Conservation (phyloP, 1,140 invertebrate genomes). For the Hestina assimilis region DNA sequence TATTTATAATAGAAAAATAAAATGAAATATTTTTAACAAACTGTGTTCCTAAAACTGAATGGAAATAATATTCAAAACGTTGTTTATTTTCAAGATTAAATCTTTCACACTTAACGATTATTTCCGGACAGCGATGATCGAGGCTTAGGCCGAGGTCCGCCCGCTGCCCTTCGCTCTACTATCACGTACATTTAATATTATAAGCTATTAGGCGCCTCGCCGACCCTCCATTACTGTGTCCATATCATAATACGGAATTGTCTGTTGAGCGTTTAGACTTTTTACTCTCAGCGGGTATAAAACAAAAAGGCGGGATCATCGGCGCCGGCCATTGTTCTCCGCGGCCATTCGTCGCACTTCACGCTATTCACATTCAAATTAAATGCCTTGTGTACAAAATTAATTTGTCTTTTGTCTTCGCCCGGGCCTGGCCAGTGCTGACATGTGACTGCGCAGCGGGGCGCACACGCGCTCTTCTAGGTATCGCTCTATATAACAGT, state of each 20-base stretch:
- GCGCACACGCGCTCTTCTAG: constrained; percentile 27
- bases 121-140: constrained; percentile 51
- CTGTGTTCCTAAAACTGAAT: constrained; percentile 4
- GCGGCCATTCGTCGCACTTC: constrained; percentile 76
- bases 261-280: constrained; percentile 69
- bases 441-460: constrained; percentile 65
- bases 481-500: constrained; percentile 6
- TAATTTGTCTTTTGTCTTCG: constrained; percentile 78
- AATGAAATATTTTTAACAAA: no score
- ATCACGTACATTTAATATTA: constrained; percentile 75
- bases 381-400: constrained; percentile 77
- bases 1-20: no score
- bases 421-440: constrained; percentile 44
- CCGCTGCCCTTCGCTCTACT: constrained; percentile 41
- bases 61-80: constrained; percentile 10
- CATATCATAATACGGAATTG: constrained; percentile 77
- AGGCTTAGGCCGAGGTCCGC: constrained; percentile 29
- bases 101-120: constrained; percentile 62
- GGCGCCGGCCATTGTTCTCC: constrained; percentile 75
- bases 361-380: constrained; percentile 78
- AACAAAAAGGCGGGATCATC: constrained; percentile 69
- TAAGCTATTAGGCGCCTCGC: constrained; percentile 74
- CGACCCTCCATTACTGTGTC: constrained; percentile 73
- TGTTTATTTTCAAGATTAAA: constrained; percentile 44
- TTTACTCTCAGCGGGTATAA: constrained; percentile 65